Evolutionary conservation across 2,888 invertebrate species (phyloP), one percentile per base, ranked within the genome.

Genomic region (Chaetogeoica ovagalla): DNA sequence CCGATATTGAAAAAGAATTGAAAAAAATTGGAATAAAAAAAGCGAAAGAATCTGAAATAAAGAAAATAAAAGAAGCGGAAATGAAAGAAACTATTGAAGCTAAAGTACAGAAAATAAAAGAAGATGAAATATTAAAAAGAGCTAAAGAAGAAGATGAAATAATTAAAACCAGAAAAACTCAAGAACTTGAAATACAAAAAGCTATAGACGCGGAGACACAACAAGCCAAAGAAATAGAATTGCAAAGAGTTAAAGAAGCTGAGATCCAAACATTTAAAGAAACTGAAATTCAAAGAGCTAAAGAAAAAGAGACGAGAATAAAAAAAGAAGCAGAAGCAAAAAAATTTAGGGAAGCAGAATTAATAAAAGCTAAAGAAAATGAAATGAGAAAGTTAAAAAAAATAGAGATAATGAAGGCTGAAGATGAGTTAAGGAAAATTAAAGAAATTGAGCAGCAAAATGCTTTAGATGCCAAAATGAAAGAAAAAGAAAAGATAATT

Each of bases 371-470:
- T 43, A 72, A 62, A 48, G 60, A 66, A 55, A 23, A 17, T 0
- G 65, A 75, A 30, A 23, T 57, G 17, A 66, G n/a, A 63, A 60
- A 19, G 13, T 13, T 11, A 19, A 39, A 65, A 43, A 66, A 63
- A 52, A 8, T 1, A 3, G 21, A 63, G 21, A 48, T 62, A 21
- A 30, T 19, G 19, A 15, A 43, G 7, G 19, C 15, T 23, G 13
- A 75, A 57, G 43, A 66, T 11, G 21, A 52, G 48, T 17, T 37
- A 37, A 57, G 19, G 23, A 30, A 57, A 52, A 11, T 19, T 19
- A 52, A 70, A 52, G 70, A 57, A 48, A 17, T 30, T 69, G 69
- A 69, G 48, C 21, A 15, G 6, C 52, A 23, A 69, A 48, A 17
- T 23, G 30, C 8, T 39, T 39, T 19, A 30, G 48, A 69, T 1